Evolutionary conservation across 2,888 invertebrate species (phyloP).

Genomic region (Sympetrum striolatum): DNA sequence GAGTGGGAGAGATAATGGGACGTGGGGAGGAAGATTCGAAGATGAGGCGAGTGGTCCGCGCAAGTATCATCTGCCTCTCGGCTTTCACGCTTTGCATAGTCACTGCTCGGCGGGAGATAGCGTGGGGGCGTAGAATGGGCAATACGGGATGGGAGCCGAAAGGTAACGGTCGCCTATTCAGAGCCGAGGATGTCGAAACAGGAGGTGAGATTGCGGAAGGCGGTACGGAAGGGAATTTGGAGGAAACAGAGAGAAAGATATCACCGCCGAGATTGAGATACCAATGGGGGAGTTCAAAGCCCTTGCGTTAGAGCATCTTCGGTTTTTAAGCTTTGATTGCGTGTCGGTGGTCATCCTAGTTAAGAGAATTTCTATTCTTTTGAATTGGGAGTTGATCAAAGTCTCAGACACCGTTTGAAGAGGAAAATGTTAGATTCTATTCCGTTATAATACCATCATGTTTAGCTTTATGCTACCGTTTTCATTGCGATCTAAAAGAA

Average conservation of each 20-base stretch:
- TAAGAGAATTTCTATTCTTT: too few species aligned
- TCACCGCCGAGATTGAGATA: background rate
- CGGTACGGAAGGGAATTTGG: background rate
- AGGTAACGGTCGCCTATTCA: conserved; percentile 33
- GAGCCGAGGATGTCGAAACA: background rate
- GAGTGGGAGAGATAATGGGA: background rate
- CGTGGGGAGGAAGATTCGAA: background rate
- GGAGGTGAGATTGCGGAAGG: background rate
- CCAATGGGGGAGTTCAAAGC: background rate
- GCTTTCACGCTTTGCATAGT: conserved; percentile 34
- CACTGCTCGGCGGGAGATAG: conserved; percentile 11
- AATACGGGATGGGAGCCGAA: background rate
- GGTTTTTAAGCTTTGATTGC: too few species aligned
- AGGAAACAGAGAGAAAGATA: background rate
- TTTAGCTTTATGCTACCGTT: too few species aligned
- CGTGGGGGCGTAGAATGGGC: background rate
- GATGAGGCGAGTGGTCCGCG: background rate
- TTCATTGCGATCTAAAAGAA: too few species aligned
- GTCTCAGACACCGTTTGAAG: too few species aligned
- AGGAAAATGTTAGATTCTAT: too few species aligned
- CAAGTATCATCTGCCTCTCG: conserved; percentile 3
- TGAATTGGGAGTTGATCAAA: too few species aligned
- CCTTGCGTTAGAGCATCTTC: too few species aligned
- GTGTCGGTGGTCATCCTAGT: too few species aligned
- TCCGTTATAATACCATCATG: too few species aligned